A percentile compares a stretch with the other conserved stretches of the same genome.
These are phyloP conservation scores for Agrenia bidenticulata DNA, from an alignment of 2,888 invertebrate genomes.

Conservation along the genomic window DNA sequence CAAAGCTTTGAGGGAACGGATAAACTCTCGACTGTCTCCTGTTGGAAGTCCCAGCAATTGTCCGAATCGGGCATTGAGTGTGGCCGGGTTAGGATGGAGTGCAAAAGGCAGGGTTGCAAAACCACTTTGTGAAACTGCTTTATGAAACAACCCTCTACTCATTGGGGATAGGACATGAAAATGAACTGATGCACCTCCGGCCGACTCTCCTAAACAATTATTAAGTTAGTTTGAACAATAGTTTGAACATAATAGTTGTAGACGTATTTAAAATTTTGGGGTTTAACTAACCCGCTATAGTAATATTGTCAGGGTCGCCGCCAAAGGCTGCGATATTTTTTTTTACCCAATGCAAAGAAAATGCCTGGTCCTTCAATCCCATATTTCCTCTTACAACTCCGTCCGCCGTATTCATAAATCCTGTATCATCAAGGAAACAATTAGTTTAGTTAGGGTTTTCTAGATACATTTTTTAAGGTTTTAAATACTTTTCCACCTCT, in stretches of 20 bases:
- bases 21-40: background rate
- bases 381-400: conserved; percentile 6
- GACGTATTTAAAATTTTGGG: no score
- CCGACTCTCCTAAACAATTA: conserved; percentile 7
- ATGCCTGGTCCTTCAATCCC: conserved; percentile 5
- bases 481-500: no score
- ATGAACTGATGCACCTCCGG: conserved; percentile 12
- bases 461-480: no score
- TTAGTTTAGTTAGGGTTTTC: no score
- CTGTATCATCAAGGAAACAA: background rate
- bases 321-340: conserved; percentile 11
- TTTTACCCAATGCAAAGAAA: background rate
- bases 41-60: background rate
- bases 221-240: no score
- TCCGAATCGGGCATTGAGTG: background rate
- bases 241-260: no score
- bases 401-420: conserved; percentile 9
- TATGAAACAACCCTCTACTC: conserved; percentile 1
- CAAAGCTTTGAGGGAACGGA: background rate
- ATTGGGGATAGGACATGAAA: conserved; percentile 7
- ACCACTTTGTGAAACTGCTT: conserved; percentile 5
- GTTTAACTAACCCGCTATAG: no score
- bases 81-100: background rate
- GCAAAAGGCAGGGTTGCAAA: background rate
- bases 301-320: conserved; percentile 11